Evolutionary conservation across 2,888 invertebrate genomes (phyloP), one percentile per base, ranked within the genome.

Genomic region (Poecilus cupreus): DNA sequence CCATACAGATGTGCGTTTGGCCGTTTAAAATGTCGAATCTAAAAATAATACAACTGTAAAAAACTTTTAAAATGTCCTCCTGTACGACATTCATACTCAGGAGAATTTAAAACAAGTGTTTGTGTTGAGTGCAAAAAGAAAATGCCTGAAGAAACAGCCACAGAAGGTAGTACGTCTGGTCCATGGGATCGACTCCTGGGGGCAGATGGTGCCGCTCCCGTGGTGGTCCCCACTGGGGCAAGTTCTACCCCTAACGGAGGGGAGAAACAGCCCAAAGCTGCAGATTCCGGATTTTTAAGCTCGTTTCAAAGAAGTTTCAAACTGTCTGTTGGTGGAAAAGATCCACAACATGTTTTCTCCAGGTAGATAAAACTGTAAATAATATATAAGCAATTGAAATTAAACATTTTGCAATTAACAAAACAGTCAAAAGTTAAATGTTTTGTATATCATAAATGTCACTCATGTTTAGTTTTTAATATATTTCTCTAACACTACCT

Each of bases 291-390:
- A 83, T 88, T 92, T 43, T 89, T 92, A 83, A 90, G 90, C 80
- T 89, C 91, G 43, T 89, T 92, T 84, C 91, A 91, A 83, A 89
- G 90, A 85, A 91, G 90, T 85, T 89, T 91, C 84, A 88, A 91
- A 83, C 89, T 90, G 82, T 91, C 91, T 57, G 89, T 91, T 81
- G 89, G 91, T 74, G 92, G 89, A 60, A 81, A 81, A 26, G 81
- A 81, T 46, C 81, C 81, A 3, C 81, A 81, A 37, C 81, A 81
- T 64, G 81, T 81, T 26, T 81, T 81, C 26, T 57, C 57, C 60
- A 81, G 81, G 81, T 81, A 81, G 24, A 26, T 32, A 32, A 32
- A 32, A 32, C 32, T 32, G 32, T 32, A 6, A 32, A 6, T 6
- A 32, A 32, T 32, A 8, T 32, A 32, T n/a, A 32, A 32, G 32